phyloP scores from a whole-genome alignment of 1,140 invertebrate species.

The Zaprionus tsacasi region DNA sequence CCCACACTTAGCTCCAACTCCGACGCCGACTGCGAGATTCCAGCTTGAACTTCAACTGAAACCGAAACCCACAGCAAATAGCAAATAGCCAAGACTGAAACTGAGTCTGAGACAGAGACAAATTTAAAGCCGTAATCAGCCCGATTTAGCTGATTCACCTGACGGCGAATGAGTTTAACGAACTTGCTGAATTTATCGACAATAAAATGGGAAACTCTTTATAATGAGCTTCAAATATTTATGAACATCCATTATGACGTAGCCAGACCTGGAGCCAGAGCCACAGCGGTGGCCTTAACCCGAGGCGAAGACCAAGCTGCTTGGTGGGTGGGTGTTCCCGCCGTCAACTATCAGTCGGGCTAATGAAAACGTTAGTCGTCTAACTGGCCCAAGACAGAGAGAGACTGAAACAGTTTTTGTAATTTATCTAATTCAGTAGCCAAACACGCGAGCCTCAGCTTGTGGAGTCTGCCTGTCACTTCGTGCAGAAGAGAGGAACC shows the following conservation, averaged over 20 bases:
- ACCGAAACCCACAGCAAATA: background rate
- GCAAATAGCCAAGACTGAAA: slow-evolving; percentile 25
- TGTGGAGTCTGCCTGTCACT: slow-evolving; percentile 55
- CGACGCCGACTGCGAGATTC: background rate
- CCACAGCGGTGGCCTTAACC: slow-evolving; percentile 16
- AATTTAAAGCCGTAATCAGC: slow-evolving; percentile 14
- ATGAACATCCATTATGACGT: slow-evolving; percentile 43
- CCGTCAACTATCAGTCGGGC: slow-evolving; percentile 57
- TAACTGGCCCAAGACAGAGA: slow-evolving; percentile 56
- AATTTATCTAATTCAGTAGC: slow-evolving; percentile 60
- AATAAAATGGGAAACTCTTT: slow-evolving; percentile 68
- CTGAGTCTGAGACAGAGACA: slow-evolving; percentile 25
- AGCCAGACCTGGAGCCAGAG: slow-evolving; percentile 28
- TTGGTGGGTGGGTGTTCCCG: slow-evolving; percentile 68
- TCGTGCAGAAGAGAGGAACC: slow-evolving; percentile 26
- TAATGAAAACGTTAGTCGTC: slow-evolving; percentile 75
- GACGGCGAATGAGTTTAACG: slow-evolving; percentile 61
- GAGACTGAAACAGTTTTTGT: slow-evolving; percentile 40
- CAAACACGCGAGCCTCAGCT: slow-evolving; percentile 65
- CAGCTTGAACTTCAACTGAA: background rate
- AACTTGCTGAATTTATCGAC: slow-evolving; percentile 75
- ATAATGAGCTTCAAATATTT: slow-evolving; percentile 75
- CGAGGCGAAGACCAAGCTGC: background rate
- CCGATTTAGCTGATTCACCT: slow-evolving; percentile 37
- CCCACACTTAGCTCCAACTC: slow-evolving; percentile 20